Conservation (phyloP, 2,888 invertebrate genomes). For the Ctenicera cuprea region DNA sequence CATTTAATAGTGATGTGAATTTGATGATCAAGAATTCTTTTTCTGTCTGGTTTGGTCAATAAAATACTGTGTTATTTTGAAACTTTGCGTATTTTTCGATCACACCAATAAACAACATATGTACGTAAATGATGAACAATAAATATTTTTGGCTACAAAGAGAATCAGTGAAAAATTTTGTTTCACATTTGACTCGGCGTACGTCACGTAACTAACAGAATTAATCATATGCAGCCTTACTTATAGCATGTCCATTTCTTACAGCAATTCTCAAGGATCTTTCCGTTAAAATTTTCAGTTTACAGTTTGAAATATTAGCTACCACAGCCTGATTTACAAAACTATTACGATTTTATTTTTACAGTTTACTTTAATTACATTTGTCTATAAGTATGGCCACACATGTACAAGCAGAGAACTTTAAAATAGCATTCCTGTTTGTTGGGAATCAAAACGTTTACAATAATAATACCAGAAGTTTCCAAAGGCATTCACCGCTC, state of each 20-base stretch:
- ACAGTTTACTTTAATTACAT: background rate
- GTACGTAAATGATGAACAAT: too few relatives aligned
- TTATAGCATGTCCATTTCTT: background rate
- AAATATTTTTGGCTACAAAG: too few relatives aligned
- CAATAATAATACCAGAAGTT: conserved; percentile 18
- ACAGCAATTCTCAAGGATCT: too few relatives aligned
- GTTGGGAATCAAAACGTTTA: background rate
- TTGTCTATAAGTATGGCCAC: background rate
- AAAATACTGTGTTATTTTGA: too few relatives aligned
- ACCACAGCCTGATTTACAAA: too few relatives aligned
- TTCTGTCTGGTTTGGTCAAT: too few relatives aligned
- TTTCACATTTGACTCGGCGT: conserved; percentile 4
- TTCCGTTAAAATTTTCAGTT: too few relatives aligned
- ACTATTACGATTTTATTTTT: too few relatives aligned
- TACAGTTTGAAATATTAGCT: too few relatives aligned
- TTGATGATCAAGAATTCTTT: background rate
- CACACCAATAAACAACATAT: too few relatives aligned
- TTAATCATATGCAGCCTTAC: conserved; percentile 5
- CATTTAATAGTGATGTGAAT: conserved; percentile 3
- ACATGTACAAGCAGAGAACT: conserved; percentile 10
- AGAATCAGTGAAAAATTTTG: too few relatives aligned
- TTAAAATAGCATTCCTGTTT: conserved; percentile 11
- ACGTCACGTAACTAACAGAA: conserved; percentile 5
- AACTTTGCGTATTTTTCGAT: too few relatives aligned
- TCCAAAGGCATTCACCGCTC: conserved; percentile 35